phyloP scores from a whole-genome alignment of 2,888 invertebrate genomes.

The Halictus quadricinctus region DNA sequence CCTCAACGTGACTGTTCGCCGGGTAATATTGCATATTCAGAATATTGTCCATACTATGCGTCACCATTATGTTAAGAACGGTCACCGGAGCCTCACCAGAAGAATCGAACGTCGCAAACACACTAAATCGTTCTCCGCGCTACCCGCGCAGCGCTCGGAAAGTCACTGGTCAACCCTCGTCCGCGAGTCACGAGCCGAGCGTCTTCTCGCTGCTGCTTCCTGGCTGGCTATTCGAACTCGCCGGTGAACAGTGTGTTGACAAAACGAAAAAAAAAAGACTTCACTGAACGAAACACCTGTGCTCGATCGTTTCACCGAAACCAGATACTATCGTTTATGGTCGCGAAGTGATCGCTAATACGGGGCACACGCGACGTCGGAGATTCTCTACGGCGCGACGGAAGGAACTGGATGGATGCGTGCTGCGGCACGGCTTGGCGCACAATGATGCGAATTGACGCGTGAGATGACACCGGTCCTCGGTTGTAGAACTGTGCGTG shows the following conservation, averaged over 20 bases:
- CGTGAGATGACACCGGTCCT: background rate
- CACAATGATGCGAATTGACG: background rate
- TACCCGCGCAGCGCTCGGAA: background rate
- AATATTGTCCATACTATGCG: conserved; percentile 81
- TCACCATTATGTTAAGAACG: conserved; percentile 74
- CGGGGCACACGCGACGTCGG: background rate
- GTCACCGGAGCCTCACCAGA: conserved; percentile 3
- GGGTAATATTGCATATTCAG: conserved; percentile 80
- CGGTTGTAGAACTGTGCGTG: conserved; percentile 42
- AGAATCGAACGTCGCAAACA: background rate
- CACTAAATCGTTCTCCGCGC: background rate
- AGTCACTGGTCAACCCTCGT: background rate
- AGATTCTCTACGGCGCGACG: background rate
- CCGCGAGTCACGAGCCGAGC: background rate
- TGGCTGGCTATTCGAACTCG: background rate
- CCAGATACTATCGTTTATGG: background rate
- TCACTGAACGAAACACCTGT: background rate
- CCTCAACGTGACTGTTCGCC: conserved; percentile 71
- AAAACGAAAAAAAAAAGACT: background rate
- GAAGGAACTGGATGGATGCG: background rate
- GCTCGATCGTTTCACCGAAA: background rate
- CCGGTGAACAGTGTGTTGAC: background rate
- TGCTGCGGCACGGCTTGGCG: background rate
- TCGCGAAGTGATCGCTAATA: background rate
- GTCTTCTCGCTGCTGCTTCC: background rate